Conservation (phyloP, 2,888 invertebrate genomes). For the Nasonovia ribisnigri region DNA sequence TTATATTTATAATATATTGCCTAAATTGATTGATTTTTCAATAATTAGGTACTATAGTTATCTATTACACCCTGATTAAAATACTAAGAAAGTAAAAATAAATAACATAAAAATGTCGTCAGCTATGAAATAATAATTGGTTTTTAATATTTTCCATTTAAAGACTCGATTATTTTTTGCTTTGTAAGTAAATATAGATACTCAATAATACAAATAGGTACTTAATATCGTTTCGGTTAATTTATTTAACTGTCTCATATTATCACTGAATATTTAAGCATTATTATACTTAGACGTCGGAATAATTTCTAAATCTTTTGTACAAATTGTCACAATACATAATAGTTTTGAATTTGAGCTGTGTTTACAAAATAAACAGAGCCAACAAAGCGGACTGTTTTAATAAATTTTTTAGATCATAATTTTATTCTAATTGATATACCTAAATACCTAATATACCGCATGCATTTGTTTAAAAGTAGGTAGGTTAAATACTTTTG, state of each 20-base stretch:
- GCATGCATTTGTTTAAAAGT: background rate
- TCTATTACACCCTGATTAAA: background rate
- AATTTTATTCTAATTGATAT: background rate
- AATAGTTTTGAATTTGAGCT: background rate
- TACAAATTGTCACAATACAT: background rate
- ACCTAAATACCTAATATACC: background rate
- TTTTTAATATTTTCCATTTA: background rate
- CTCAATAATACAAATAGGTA: background rate
- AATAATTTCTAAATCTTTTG: background rate
- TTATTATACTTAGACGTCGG: background rate
- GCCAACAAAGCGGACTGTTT: background rate
- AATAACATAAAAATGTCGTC: background rate
- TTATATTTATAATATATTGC: no score
- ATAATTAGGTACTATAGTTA: background rate
- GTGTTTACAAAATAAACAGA: background rate
- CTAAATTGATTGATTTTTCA: background rate
- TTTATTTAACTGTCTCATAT: background rate
- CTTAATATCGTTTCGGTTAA: background rate
- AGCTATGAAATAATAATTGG: background rate
- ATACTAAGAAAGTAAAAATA: background rate
- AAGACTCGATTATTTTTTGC: background rate
- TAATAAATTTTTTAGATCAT: background rate
- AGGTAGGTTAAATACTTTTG: conserved; percentile 5
- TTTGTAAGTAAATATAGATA: background rate
- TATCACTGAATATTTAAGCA: background rate